Evolutionary conservation across 2,797 vertebrate genomes (phyloP), one percentile per base, ranked within the genome.

Genomic region (Antrozous pallidus): DNA sequence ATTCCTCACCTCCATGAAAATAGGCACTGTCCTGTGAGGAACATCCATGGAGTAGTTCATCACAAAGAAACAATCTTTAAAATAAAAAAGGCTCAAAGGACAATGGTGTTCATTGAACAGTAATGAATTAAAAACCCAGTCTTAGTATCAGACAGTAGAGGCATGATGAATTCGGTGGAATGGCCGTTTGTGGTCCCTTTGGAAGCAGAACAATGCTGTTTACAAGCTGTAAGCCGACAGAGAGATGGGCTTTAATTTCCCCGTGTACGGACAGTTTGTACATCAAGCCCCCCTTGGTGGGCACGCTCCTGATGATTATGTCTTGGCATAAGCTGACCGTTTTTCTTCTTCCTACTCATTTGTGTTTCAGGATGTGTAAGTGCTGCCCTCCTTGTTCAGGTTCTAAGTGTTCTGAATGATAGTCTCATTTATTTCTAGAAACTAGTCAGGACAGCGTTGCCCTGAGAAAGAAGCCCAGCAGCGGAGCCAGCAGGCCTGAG

Each of bases 281-380:
- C 5, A 74, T 22, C 13, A 45, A 71, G n/a, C 77, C 54, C 77
- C 18, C 90, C 33, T 49, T 13, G 33, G 38, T 65, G 24, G 65
- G 18, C 69, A 22, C 51, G 47, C 77, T 18, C 2, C 17, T 51
- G 17, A 40, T n/a, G 63, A 5, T 83, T 45, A 31, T 65, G 18
- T 42, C 58, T 54, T 58, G 24, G 13, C 36, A 69, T 3, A 22
- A 45, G 26, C 16, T 42, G 51, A 58, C 33, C n/a, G 56, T 84
- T 80, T 56, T 88, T n/a, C 71, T 90, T 88, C n/a, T 74, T 73
- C 47, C 67, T 92, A 3, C 88, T 90, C 81, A 74, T 65, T 33
- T 80, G 16, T 77, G 28, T 81, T 83, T 84, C 45, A 7, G 61
- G 5, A 61, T 90, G n/a, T 84, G 9, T 73, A 61, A 87, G 56